Base-by-base conservation (phyloP, 2,888 invertebrate species). In the Monopis laevigella region DNA sequence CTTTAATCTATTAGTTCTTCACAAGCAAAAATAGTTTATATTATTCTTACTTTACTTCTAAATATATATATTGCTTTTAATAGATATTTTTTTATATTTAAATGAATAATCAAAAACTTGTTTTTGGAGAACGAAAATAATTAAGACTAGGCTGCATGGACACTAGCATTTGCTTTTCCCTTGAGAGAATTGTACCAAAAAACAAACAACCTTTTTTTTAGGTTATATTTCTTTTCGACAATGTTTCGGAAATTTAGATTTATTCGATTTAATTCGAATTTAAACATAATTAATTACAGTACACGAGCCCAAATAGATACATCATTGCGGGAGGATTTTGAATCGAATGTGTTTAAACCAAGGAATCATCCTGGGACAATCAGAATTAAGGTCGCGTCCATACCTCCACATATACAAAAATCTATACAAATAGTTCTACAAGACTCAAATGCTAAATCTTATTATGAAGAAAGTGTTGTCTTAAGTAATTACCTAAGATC, bases 331-430 rank as follows among this genome's bases (percentile, higher is more conserved):
- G 69, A 81, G 19, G 65, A 65, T 48, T 73, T 88, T 32, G 73
- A 70, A 2, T 59, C 82, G 35, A 80, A 82, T 24, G 64, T 82
- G 43, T 70, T 65, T 45, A 90, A 89, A 60, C 87, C 89, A 0
- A 82, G 85, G 40, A 82, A 85, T 43, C 93, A 93, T 70, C 90
- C 91, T 1, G 93, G 93, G 17, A 81, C 86, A 35, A 66, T 84
- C 1, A 78, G 81, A 47, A 63, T 81, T 1, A 84, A 71, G 51
- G 56, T 74, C 2, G 71, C 85, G 1, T 46, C 62, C 2, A 55
- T 92, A 10, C 92, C 93, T 0, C 63, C 80, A 1, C 75, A 84
- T 43, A 80, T 92, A 43, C 58, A 74, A 16, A 70, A 82, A 14
- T 83, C 88, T 2, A 82, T 89, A 10, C 55, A 72, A 50, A 65